Base-by-base conservation (phyloP, 1,140 invertebrate species). In the Drosophila azteca region DNA sequence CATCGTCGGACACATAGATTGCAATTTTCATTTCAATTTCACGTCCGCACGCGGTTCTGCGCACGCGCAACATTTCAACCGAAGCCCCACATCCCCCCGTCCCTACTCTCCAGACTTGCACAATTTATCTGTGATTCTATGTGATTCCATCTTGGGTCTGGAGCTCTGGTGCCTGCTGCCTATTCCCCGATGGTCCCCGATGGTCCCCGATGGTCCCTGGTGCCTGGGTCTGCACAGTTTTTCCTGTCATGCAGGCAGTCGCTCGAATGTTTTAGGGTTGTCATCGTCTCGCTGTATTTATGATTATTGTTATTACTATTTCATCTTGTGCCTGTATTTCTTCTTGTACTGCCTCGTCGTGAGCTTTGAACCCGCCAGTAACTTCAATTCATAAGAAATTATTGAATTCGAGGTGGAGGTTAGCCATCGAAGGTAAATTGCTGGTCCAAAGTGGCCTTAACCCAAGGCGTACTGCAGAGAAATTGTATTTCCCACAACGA, bases 241-340 rank as follows among this genome's bases (percentile, higher is more conserved):
- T 71, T 71, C 53, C 66, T 71, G 70, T 74, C 69, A 73, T 57
- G 78, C 17, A 67, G 57, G 53, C 52, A 48, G 63, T 68, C 63
- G 53, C 57, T 75, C 20, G 55, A 58, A 57, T 57, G 71, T 60
- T 80, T 76, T 58, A 66, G 58, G 62, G 76, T 83, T 83, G 80
- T 84, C 80, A 83, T 84, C 80, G 76, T 74, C 76, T 31, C 54
- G 52, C 55, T 41, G 43, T 79, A 79, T 79, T 83, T 79, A 84
- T 68, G 80, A 79, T 79, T 84, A 83, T 83, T 76, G 66, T 83
- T 79, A 84, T 83, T 83, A 72, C 48, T 35, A 84, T 63, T 72
- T 84, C 66, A 69, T 69, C 64, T 67, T 43, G 44, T 9, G 31
- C 31, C 9, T 20, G 17, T 20, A 20, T 1, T 20, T 20, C 17